A percentile compares a stretch with the other conserved stretches of the same genome.
These are phyloP conservation scores for Ophioninae sp. DNA, from an alignment of 2,888 invertebrate species.

Conservation along the genomic window DNA sequence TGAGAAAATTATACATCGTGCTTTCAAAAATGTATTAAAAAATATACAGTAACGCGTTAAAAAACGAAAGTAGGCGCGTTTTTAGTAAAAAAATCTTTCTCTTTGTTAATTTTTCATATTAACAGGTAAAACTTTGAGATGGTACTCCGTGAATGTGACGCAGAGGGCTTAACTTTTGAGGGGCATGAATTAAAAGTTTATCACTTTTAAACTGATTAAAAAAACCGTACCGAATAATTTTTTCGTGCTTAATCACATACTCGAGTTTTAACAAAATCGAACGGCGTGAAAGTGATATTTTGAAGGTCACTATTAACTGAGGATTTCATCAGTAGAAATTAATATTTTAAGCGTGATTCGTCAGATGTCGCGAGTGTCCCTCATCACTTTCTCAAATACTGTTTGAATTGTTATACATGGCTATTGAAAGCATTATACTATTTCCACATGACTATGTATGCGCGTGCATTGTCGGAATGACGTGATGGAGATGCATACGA, in stretches of 20 bases:
- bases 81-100: too few species aligned
- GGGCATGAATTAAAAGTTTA: too few species aligned
- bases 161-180: too few species aligned
- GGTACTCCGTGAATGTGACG: too few species aligned
- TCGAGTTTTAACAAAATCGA: not conserved
- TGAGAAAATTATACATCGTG: too few species aligned
- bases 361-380: not conserved
- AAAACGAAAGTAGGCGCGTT: too few species aligned
- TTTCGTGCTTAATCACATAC: not conserved
- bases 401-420: not conserved
- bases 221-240: not conserved
- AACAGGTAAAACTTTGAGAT: too few species aligned
- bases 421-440: not conserved
- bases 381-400: not conserved
- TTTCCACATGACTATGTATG: not conserved
- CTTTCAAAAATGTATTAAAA: too few species aligned
- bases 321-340: not conserved
- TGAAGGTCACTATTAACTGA: too few species aligned
- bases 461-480: not conserved
- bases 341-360: not conserved
- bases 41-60: too few species aligned
- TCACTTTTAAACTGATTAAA: too few species aligned
- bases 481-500: constrained; percentile 30
- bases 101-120: too few species aligned
- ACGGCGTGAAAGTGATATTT: not conserved